These are phyloP conservation scores for Dendrocincla tyrannina DNA, from an alignment of 2,797 vertebrate species.

Conservation along the genomic window DNA sequence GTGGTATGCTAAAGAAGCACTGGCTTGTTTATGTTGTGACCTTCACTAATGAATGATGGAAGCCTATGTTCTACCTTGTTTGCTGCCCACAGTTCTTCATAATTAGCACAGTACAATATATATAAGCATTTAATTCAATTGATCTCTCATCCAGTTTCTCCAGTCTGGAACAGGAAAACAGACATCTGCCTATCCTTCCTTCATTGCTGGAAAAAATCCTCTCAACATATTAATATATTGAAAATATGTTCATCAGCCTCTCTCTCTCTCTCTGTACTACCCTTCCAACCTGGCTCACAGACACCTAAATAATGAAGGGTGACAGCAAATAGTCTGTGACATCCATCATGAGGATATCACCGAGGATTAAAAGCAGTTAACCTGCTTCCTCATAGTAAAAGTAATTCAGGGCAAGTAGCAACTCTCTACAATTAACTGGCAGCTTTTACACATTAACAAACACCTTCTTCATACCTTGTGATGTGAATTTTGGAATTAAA, in stretches of 20 bases:
- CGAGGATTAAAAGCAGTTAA: not conserved
- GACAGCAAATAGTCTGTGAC: not conserved
- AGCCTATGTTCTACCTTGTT: not conserved
- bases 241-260: not conserved
- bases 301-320: not conserved
- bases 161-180: not conserved
- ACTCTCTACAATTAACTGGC: rapidly evolving
- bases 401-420: not conserved
- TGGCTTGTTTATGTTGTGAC: not conserved
- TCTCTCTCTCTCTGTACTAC: not conserved
- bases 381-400: not conserved
- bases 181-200: not conserved
- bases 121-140: not conserved
- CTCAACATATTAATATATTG: not conserved
- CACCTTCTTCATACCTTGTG: not conserved
- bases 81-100: not conserved
- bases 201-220: not conserved
- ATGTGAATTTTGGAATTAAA: not conserved
- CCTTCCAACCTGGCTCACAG: not conserved
- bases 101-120: not conserved
- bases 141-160: not conserved
- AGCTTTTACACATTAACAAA: not conserved
- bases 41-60: not conserved
- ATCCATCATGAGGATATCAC: not conserved
- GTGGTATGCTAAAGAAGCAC: not conserved